These are phyloP conservation scores for Scaptomyza reducta DNA, from an alignment of 2,888 invertebrate genomes.

Conservation along the genomic window DNA sequence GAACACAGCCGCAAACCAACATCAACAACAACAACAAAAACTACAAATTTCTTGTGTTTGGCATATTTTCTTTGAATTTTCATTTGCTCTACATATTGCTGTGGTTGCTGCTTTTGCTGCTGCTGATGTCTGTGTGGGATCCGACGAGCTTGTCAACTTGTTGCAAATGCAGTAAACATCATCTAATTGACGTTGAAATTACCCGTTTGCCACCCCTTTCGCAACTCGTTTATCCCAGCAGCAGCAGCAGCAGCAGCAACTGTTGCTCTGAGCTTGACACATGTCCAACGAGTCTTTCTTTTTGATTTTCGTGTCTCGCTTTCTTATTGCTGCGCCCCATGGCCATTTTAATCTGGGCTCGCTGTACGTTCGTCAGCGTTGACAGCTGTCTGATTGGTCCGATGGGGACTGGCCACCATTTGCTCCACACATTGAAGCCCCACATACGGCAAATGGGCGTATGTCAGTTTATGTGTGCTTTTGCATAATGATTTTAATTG, in stretches of 20 bases:
- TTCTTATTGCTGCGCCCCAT: conserved; percentile 37
- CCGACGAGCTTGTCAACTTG: conserved; percentile 75
- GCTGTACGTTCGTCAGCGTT: conserved; percentile 42
- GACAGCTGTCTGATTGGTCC: conserved; percentile 68
- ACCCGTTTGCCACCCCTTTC: conserved; percentile 31
- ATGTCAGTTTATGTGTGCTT: conserved; percentile 53
- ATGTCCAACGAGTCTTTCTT: conserved; percentile 61
- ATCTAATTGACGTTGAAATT: conserved; percentile 78
- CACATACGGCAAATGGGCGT: not conserved
- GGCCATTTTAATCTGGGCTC: conserved; percentile 54
- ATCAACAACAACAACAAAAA: conserved; percentile 33
- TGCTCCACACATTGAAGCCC: not conserved
- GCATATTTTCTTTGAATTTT: conserved; percentile 65
- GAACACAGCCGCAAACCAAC: conserved; percentile 72
- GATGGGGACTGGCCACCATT: conserved; percentile 34
- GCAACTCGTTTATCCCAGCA: conserved; percentile 8
- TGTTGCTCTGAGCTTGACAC: conserved; percentile 65
- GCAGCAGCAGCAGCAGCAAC: conserved; percentile 23
- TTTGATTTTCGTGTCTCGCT: conserved; percentile 43
- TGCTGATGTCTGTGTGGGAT: conserved; percentile 3
- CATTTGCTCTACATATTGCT: conserved; percentile 56
- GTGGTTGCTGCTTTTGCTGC: conserved; percentile 19
- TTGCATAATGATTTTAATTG: conserved; percentile 70
- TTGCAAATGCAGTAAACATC: conserved; percentile 78
- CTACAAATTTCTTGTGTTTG: conserved; percentile 32